A percentile compares a stretch with the other conserved stretches of the same genome.
Evolutionary conservation across 2,888 invertebrate genomes (phyloP).

Genomic region (Microplitis deprimator): DNA sequence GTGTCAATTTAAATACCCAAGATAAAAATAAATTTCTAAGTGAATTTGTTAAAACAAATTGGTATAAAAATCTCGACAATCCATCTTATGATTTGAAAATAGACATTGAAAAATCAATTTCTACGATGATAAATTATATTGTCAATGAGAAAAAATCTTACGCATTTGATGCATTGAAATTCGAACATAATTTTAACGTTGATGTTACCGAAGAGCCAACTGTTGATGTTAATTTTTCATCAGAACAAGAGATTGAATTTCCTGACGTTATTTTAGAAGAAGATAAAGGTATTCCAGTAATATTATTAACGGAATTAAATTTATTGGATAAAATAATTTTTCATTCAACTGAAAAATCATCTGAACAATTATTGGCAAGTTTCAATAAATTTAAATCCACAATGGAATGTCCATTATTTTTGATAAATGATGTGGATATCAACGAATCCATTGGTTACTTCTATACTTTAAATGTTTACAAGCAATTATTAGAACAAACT

Average conservation of each 20-base stretch:
- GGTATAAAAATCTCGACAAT: background rate
- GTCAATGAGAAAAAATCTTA: background rate
- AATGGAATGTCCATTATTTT: background rate
- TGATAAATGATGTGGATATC: background rate
- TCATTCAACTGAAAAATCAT: background rate
- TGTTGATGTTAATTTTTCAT: background rate
- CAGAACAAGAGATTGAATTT: background rate
- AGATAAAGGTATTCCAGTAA: background rate
- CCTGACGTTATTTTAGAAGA: background rate
- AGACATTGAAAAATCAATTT: background rate
- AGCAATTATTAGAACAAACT: background rate
- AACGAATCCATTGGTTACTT: background rate
- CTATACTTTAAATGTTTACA: background rate
- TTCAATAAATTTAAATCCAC: background rate
- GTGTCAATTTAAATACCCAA: background rate
- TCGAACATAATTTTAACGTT: background rate
- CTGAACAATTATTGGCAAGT: background rate
- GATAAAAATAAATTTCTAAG: background rate
- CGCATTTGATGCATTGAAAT: background rate
- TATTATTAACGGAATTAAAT: background rate
- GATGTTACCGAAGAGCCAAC: background rate
- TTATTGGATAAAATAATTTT: background rate
- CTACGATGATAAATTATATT: background rate
- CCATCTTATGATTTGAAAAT: background rate
- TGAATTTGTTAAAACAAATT: background rate